Conservation (phyloP, 2,113 vertebrate genomes). For the Tragelaphus imberbis region DNA sequence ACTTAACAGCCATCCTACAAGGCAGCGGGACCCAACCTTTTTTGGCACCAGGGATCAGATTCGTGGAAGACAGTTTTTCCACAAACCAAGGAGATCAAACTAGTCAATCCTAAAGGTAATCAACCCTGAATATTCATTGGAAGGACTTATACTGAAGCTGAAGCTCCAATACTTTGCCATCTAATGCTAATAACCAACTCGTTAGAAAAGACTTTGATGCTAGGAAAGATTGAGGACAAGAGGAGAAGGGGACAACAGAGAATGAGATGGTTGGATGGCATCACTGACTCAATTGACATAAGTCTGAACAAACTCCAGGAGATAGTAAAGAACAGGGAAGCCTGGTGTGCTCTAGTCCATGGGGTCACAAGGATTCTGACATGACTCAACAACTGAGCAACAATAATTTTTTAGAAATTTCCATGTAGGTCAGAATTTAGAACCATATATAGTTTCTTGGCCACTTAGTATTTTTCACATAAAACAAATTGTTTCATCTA, state of each 20-base stretch:
- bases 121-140: not conserved
- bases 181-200: not conserved
- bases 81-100: not conserved
- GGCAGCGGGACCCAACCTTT: not conserved
- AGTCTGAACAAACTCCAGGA: not conserved
- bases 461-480: not conserved
- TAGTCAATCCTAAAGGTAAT: not conserved
- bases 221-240: not conserved
- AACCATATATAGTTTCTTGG: not conserved
- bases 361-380: not conserved
- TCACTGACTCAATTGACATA: not conserved
- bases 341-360: not conserved
- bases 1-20: not conserved
- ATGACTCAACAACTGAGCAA: not conserved
- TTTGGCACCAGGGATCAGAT: not conserved
- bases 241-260: not conserved
- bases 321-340: not conserved
- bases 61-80: not conserved
- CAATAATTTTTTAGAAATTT: not conserved
- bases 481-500: not conserved
- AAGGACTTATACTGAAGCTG: not conserved
- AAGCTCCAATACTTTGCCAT: not conserved
- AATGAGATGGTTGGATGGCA: not conserved
- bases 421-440: not conserved
- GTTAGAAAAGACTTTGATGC: not conserved